Evolutionary conservation across 2,797 vertebrate species (phyloP).

Genomic region (Phoeniculus purpureus): DNA sequence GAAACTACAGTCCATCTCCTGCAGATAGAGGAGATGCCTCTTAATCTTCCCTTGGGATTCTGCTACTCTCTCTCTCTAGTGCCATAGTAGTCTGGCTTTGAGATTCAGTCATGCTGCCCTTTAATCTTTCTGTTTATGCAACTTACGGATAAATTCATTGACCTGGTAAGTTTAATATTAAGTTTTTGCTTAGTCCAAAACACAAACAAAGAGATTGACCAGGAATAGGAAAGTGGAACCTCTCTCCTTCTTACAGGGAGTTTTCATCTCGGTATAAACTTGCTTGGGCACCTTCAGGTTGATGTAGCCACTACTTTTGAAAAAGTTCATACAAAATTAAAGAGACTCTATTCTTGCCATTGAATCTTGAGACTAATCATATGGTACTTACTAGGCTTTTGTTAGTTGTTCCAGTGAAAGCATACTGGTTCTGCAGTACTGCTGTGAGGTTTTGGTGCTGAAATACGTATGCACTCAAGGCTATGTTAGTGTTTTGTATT

Average conservation of each 20-base stretch:
- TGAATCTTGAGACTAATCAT: neutral
- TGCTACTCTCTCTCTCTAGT: neutral
- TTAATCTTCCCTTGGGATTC: neutral
- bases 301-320: neutral
- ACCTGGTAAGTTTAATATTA: neutral
- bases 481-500: neutral
- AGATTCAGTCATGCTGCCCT: neutral
- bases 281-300: neutral
- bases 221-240: neutral
- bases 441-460: neutral
- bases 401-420: neutral
- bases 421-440: neutral
- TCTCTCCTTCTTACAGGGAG: neutral
- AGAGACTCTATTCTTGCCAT: neutral
- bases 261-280: neutral
- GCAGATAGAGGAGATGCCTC: neutral
- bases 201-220: neutral
- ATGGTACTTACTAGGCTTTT: neutral
- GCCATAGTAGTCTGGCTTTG: neutral
- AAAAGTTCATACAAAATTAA: neutral
- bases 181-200: neutral
- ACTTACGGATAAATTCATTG: neutral
- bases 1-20: neutral
- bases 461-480: neutral
- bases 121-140: neutral